Evolutionary conservation across 2,113 vertebrate species (phyloP).

Genomic region (Atractosteus spatula): DNA sequence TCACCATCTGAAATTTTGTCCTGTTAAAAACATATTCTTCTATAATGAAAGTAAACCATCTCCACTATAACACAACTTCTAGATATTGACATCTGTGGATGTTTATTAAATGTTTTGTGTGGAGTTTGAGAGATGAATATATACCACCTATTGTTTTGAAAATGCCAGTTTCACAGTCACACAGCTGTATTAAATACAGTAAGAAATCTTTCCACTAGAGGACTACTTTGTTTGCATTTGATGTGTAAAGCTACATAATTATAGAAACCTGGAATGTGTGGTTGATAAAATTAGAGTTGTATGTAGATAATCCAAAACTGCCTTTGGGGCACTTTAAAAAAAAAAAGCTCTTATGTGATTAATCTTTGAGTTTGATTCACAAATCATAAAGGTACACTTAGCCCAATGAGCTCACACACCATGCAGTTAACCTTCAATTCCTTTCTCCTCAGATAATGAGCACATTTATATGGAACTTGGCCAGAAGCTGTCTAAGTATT

Average conservation of each 20-base stretch:
- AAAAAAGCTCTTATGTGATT: background rate
- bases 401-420: background rate
- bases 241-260: too few species aligned
- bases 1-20: too few species aligned
- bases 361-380: background rate
- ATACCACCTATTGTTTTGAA: too few species aligned
- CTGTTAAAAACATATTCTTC: too few species aligned
- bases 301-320: background rate
- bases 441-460: constrained; percentile 83
- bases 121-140: too few species aligned
- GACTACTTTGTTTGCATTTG: background rate
- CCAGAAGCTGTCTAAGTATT: constrained; percentile 97
- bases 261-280: too few species aligned
- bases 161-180: background rate
- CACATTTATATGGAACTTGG: constrained; percentile 96
- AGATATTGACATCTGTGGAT: too few species aligned
- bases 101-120: too few species aligned
- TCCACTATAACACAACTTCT: too few species aligned
- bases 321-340: background rate
- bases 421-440: constrained; percentile 5
- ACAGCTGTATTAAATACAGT: background rate
- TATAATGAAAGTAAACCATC: too few species aligned
- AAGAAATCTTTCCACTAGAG: background rate
- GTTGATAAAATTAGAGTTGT: background rate
- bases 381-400: background rate